Evolutionary conservation across 2,888 invertebrate species (phyloP).

Genomic region (Aporophyla lueneburgensis): DNA sequence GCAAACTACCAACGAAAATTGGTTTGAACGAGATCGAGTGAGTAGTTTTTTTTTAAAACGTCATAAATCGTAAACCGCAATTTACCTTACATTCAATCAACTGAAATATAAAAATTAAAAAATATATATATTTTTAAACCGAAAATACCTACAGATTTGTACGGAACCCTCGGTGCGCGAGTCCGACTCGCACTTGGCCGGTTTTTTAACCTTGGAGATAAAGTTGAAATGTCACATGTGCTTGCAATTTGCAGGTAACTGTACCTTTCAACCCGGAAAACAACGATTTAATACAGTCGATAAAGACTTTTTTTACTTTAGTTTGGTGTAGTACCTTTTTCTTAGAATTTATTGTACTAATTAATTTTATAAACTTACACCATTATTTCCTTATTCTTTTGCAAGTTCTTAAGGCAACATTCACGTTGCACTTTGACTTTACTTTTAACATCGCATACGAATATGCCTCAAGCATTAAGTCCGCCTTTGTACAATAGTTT

Average conservation of each 20-base stretch:
- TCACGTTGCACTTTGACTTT: background rate
- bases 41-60: too few species aligned
- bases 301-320: background rate
- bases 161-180: too few species aligned
- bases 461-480: too few species aligned
- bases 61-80: too few species aligned
- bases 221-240: background rate
- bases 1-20: too few species aligned
- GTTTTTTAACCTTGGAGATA: background rate
- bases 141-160: too few species aligned
- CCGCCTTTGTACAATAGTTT: too few species aligned
- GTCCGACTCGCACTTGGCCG: too few species aligned
- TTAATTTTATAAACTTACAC: background rate
- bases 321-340: background rate
- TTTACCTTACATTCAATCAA: too few species aligned
- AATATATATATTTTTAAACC: too few species aligned
- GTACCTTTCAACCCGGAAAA: background rate
- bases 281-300: background rate
- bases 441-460: background rate
- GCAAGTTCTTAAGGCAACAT: background rate
- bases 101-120: too few species aligned
- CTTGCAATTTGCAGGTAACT: background rate
- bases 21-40: too few species aligned
- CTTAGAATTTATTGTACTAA: background rate
- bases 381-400: background rate